Percentiles rank a stretch among this genome's conserved stretches.
These are phyloP conservation scores for Drosophila kuntzei DNA, from an alignment of 2,888 invertebrate species.

Conservation along the genomic window DNA sequence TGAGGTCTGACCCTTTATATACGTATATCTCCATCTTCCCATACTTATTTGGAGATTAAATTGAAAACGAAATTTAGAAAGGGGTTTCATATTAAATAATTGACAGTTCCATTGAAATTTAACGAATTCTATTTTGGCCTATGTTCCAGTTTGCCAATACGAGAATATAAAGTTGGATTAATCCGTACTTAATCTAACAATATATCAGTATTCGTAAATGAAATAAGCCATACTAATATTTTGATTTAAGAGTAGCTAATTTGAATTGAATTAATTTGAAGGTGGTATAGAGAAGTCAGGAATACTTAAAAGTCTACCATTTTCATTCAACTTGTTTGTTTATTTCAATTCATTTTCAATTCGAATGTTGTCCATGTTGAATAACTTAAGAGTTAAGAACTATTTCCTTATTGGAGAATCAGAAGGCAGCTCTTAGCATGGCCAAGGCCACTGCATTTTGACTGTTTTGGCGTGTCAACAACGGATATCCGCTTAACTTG, in stretches of 20 bases:
- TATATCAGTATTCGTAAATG: too few species aligned
- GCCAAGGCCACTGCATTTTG: conserved; percentile 34
- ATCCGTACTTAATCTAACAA: too few species aligned
- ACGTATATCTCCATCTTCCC: neutral
- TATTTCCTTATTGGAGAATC: neutral
- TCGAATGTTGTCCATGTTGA: neutral
- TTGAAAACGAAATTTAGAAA: neutral
- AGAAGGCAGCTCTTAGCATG: neutral
- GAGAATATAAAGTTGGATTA: too few species aligned
- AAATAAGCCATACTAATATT: too few species aligned
- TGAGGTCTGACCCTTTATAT: neutral
- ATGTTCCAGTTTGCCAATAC: too few species aligned
- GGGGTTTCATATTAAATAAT: too few species aligned
- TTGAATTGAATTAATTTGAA: neutral
- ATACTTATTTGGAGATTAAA: too few species aligned
- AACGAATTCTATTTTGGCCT: too few species aligned
- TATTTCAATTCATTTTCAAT: neutral
- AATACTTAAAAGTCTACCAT: neutral
- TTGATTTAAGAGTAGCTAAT: too few species aligned
- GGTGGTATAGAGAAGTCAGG: neutral
- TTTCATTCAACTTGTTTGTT: neutral
- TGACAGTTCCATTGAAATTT: too few species aligned
- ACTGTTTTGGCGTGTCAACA: conserved; percentile 65
- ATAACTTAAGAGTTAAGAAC: conserved; percentile 7
- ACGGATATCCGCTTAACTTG: conserved; percentile 77